These are phyloP conservation scores for Stegostoma tigrinum DNA, from an alignment of 2,113 vertebrate genomes.

Conservation along the genomic window DNA sequence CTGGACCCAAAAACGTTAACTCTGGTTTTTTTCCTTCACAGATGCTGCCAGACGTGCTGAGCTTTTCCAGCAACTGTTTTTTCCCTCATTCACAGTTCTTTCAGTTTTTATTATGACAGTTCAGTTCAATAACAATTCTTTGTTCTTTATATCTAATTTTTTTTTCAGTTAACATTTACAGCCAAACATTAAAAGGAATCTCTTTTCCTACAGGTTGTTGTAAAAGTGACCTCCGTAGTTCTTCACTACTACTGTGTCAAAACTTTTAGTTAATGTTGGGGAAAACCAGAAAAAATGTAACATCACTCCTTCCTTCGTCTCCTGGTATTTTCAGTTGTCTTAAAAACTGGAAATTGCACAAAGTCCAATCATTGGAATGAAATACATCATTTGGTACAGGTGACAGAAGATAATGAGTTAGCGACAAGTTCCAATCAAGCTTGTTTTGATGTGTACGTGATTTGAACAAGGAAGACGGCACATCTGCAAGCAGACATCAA, in stretches of 20 bases:
- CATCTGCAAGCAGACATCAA: background rate
- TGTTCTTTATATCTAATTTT: background rate
- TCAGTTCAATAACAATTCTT: background rate
- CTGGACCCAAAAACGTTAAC: no score
- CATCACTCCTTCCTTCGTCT: slow-evolving; percentile 42
- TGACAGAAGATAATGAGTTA: background rate
- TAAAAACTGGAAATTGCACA: slow-evolving; percentile 66
- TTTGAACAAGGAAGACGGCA: background rate
- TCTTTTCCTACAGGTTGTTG: background rate
- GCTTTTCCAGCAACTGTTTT: no score
- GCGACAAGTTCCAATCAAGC: slow-evolving; percentile 21
- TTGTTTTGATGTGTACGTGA: background rate
- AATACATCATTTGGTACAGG: background rate
- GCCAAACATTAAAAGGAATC: background rate
- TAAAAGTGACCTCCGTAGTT: background rate
- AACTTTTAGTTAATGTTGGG: background rate
- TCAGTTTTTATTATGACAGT: background rate
- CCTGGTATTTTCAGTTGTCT: slow-evolving; percentile 52
- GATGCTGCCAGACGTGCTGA: no score
- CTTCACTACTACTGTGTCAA: background rate
- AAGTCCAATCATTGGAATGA: slow-evolving; percentile 38
- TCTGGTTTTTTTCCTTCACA: no score
- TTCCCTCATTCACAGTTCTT: no score
- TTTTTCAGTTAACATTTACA: background rate
- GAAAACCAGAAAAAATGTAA: slow-evolving; percentile 34